Conservation (phyloP, 2,888 invertebrate species). For the Erebia ligea region DNA sequence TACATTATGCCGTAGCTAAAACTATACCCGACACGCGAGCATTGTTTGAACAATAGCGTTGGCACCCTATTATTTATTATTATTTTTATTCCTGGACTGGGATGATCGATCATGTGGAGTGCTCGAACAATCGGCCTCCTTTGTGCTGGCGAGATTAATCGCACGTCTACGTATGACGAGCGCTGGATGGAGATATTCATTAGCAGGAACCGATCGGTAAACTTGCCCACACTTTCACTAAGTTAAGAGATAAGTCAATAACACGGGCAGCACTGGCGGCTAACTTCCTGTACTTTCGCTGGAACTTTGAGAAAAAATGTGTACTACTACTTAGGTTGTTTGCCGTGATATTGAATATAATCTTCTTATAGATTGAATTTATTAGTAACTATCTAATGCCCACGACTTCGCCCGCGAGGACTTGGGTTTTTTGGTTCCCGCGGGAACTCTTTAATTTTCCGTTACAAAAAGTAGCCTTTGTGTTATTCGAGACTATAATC, state of each 20-base stretch:
- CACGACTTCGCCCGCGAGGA: too few relatives aligned
- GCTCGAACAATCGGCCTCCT: conserved; percentile 72
- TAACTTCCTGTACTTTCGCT: conserved; percentile 27
- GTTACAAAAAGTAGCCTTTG: too few relatives aligned
- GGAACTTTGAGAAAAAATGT: conserved; percentile 1
- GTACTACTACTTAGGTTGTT: conserved; percentile 5
- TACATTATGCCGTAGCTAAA: conserved; percentile 43
- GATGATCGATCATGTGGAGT: conserved; percentile 76
- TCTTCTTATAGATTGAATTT: too few relatives aligned
- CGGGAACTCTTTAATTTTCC: too few relatives aligned
- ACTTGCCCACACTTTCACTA: conserved; percentile 44
- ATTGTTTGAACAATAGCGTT: conserved; percentile 71
- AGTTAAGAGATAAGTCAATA: conserved; percentile 43
- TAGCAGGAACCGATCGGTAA: conserved; percentile 57
- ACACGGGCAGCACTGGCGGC: conserved; percentile 22
- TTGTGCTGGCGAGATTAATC: conserved; percentile 79
- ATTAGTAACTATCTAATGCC: too few relatives aligned
- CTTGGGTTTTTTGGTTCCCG: too few relatives aligned
- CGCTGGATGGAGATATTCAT: conserved; percentile 72
- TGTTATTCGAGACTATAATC: too few relatives aligned
- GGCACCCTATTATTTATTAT: conserved; percentile 75
- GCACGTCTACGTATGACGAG: conserved; percentile 69
- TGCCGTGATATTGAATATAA: neutral
- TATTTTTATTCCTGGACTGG: conserved; percentile 78
- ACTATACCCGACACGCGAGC: conserved; percentile 73